phyloP scores from a whole-genome alignment of 2,113 vertebrate species.

The Rhinopomastus cyanomelas region DNA sequence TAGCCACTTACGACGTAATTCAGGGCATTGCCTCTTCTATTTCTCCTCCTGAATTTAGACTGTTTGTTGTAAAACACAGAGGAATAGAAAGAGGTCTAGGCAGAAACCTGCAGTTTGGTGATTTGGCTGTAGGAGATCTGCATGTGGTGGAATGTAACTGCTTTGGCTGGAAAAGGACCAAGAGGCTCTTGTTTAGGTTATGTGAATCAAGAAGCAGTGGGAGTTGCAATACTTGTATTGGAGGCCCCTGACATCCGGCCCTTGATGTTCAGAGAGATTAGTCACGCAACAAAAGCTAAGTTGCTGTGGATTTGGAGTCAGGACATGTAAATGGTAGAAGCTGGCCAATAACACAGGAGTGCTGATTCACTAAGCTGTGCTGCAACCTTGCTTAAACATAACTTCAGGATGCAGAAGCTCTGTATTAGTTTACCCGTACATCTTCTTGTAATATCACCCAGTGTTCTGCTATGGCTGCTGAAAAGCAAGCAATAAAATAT shows the following conservation, averaged over 20 bases:
- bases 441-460: neutral
- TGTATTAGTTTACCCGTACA: neutral
- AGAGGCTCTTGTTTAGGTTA: neutral
- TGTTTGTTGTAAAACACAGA: neutral
- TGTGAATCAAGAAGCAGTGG: neutral
- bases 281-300: neutral
- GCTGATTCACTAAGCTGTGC: constrained; percentile 10
- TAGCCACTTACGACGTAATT: neutral
- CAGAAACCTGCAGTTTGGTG: neutral
- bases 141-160: neutral
- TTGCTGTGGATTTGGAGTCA: neutral
- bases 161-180: neutral
- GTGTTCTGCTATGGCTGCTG: neutral
- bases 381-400: neutral
- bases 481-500: neutral
- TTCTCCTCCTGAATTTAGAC: neutral
- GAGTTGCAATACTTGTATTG: neutral
- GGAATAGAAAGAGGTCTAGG: neutral
- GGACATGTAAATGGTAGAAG: neutral
- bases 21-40: neutral
- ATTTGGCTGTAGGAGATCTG: neutral
- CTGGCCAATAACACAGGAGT: neutral
- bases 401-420: neutral
- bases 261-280: neutral
- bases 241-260: neutral